Evolutionary conservation across 2,888 invertebrate species (phyloP).

Genomic region (Monopis laevigella): DNA sequence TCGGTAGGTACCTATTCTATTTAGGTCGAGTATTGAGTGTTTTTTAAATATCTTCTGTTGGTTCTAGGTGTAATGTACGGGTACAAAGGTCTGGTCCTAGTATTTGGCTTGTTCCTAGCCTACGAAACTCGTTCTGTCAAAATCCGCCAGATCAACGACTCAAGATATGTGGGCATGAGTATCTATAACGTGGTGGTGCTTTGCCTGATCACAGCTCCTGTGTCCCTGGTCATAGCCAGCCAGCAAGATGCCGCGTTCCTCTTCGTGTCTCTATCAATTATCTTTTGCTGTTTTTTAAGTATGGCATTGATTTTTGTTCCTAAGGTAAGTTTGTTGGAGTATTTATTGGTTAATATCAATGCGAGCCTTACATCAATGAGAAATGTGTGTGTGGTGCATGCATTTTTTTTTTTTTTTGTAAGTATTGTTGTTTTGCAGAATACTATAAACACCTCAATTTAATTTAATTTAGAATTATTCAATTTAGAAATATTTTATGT

Average conservation of each 20-base stretch:
- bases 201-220: conserved; percentile 97
- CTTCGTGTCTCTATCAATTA: conserved; percentile 94
- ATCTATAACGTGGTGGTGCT: conserved; percentile 99
- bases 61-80: conserved; percentile 89
- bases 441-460: too few relatives aligned
- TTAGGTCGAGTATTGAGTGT: too few relatives aligned
- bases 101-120: conserved; percentile 97
- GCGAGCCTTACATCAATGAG: too few relatives aligned
- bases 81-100: conserved; percentile 95
- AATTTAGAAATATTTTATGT: too few relatives aligned
- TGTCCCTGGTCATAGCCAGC: conserved; percentile 95
- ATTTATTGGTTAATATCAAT: too few relatives aligned
- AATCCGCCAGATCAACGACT: conserved; percentile 97
- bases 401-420: neutral
- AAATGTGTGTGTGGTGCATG: too few relatives aligned
- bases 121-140: conserved; percentile 98
- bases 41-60: too few relatives aligned
- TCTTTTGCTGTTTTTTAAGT: conserved; percentile 97
- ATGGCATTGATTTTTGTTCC: conserved; percentile 99
- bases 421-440: too few relatives aligned
- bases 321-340: conserved; percentile 72
- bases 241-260: conserved; percentile 98
- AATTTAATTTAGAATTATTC: too few relatives aligned
- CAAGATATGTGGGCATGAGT: conserved; percentile 98
- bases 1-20: too few relatives aligned